Evolutionary conservation across 1,140 invertebrate genomes (phyloP).

Genomic region (Drosophila ercepeae): DNA sequence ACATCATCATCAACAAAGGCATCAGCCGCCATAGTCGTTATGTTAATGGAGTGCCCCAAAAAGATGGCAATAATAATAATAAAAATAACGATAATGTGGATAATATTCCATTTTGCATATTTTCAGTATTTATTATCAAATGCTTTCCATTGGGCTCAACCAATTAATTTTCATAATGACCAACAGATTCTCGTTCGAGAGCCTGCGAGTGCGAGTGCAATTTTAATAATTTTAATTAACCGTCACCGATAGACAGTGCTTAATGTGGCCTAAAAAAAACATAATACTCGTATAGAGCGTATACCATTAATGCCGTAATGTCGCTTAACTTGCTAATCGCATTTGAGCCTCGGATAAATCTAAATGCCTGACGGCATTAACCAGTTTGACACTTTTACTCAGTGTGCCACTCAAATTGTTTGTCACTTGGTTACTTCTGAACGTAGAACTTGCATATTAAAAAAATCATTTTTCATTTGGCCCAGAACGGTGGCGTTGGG

Average conservation of each 20-base stretch:
- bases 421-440: slow-evolving; percentile 34
- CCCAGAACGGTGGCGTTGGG: background rate
- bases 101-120: slow-evolving; percentile 32
- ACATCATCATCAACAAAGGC: slow-evolving; percentile 10
- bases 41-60: slow-evolving; percentile 50
- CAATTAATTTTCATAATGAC: slow-evolving; percentile 69
- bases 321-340: slow-evolving; percentile 43
- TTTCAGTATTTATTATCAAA: slow-evolving; percentile 66
- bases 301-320: slow-evolving; percentile 4
- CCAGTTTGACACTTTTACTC: slow-evolving; percentile 47
- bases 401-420: slow-evolving; percentile 12
- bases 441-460: slow-evolving; percentile 51
- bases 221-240: slow-evolving; percentile 75
- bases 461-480: slow-evolving; percentile 72
- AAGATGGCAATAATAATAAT: slow-evolving; percentile 21
- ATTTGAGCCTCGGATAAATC: slow-evolving; percentile 32
- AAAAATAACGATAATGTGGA: slow-evolving; percentile 18
- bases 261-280: slow-evolving; percentile 37
- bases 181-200: background rate
- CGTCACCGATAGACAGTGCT: slow-evolving; percentile 36
- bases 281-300: slow-evolving; percentile 5
- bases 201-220: slow-evolving; percentile 30
- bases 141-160: slow-evolving; percentile 38
- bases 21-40: slow-evolving; percentile 30
- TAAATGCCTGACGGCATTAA: slow-evolving; percentile 28